These are phyloP conservation scores for Cerastis rubricosa DNA, from an alignment of 2,888 invertebrate species.

Conservation along the genomic window DNA sequence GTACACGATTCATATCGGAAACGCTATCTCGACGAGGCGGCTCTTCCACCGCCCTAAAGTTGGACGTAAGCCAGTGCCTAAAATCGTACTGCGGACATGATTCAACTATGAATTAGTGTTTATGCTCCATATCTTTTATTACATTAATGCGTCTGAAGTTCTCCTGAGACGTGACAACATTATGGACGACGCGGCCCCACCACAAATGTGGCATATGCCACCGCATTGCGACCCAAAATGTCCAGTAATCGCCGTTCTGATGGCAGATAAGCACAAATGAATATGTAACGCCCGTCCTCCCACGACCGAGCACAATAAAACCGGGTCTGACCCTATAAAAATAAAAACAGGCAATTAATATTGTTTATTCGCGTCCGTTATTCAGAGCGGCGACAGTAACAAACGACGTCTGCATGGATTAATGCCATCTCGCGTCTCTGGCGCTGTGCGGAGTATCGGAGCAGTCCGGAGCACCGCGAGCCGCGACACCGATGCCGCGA, in stretches of 20 bases:
- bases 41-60: conserved; percentile 78
- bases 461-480: conserved; percentile 23
- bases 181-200: conserved; percentile 73
- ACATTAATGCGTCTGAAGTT: conserved; percentile 74
- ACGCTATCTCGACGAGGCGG: conserved; percentile 75
- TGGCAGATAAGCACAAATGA: conserved; percentile 89
- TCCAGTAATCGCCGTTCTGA: conserved; percentile 84
- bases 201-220: conserved; percentile 82
- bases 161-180: conserved; percentile 76
- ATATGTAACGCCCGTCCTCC: conserved; percentile 88
- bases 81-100: conserved; percentile 82
- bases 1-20: conserved; percentile 79
- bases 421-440: conserved; percentile 71
- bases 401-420: conserved; percentile 83
- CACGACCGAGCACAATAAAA: conserved; percentile 84
- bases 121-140: conserved; percentile 79
- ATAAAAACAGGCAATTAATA: conserved; percentile 88
- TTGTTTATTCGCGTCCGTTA: conserved; percentile 89
- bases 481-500: conserved; percentile 64
- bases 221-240: conserved; percentile 78
- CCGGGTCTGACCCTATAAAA: conserved; percentile 85
- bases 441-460: conserved; percentile 34
- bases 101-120: conserved; percentile 79
- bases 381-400: conserved; percentile 84
- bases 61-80: conserved; percentile 86